Evolutionary conservation across 2,888 invertebrate species (phyloP).

Genomic region (Calliphora vomitoria): DNA sequence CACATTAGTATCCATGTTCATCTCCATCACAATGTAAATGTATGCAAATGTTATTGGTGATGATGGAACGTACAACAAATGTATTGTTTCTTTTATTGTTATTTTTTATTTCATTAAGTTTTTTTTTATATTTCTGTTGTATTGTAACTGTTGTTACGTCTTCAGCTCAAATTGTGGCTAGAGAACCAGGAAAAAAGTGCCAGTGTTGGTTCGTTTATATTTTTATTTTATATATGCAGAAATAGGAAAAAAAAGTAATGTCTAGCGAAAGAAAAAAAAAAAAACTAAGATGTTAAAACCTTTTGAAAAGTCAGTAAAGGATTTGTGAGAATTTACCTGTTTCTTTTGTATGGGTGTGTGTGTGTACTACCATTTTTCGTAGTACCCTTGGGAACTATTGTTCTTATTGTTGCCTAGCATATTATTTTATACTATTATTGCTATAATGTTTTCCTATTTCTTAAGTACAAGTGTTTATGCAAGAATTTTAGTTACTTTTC

Average conservation of each 20-base stretch:
- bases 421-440: slow-evolving; percentile 68
- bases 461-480: neutral
- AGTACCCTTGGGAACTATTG: slow-evolving; percentile 81
- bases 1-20: neutral
- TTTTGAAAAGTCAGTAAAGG: slow-evolving; percentile 68
- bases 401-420: slow-evolving; percentile 81
- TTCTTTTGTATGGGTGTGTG: slow-evolving; percentile 54
- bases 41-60: slow-evolving; percentile 72
- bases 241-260: neutral
- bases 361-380: slow-evolving; percentile 58
- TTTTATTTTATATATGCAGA: slow-evolving; percentile 22
- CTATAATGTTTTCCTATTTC: neutral
- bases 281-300: slow-evolving; percentile 50
- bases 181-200: neutral
- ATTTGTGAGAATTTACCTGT: slow-evolving; percentile 78
- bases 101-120: slow-evolving; percentile 29
- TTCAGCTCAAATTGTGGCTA: slow-evolving; percentile 40
- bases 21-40: slow-evolving; percentile 62
- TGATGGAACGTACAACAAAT: slow-evolving; percentile 59
- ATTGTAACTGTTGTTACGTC: neutral
- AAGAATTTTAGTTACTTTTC: neutral
- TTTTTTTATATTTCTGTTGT: slow-evolving; percentile 16
- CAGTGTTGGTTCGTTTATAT: neutral
- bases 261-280: slow-evolving; percentile 12
- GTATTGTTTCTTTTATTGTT: slow-evolving; percentile 58